Base-by-base conservation (phyloP, 2,797 vertebrate species). In the Danio choprae region DNA sequence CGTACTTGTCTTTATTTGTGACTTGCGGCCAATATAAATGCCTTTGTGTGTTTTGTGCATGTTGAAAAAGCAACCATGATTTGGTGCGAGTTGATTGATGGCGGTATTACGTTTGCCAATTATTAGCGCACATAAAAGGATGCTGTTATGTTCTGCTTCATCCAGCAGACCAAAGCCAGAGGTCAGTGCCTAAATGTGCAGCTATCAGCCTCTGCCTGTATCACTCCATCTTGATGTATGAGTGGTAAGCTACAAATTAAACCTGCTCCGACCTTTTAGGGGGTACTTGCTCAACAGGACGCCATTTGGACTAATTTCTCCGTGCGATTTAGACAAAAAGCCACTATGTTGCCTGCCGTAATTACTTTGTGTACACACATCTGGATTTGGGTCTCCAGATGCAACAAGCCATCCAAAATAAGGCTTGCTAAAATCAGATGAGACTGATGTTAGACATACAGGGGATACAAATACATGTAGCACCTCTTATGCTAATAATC, bases 151-250 rank as follows among this genome's bases (percentile, higher is more conserved):
- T 91, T 89, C 89, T 90, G 90, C 88, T 85, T 83, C 81, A 86
- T 87, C 89, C 90, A 79, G 87, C 90, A 81, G 87, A 88, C 87
- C 90, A 85, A 85, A 83, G 89, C 88, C 88, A 60, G 88, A 91
- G 91, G 93, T 93, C 91, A 91, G 68, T 73, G 89, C 89, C 88
- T 93, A 93, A 94, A 91, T 89, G 89, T 82, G 82, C 83, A 89
- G 89, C 90, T 90, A 92, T 93, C 93, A 90, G 90, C 92, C 89
- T 91, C 86, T 77, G 81, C 90, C 91, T 86, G 87, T 93, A 94
- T 94, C 93, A 90, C 91, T 94, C 90, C 91, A 93, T 93, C 92
- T 93, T 95, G 93, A 95, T 94, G 92, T 94, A 95, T 91, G 94
- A 93, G 92, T 84, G 87, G 89, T 88, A 90, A 91, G 91, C 87